phyloP scores from a whole-genome alignment of 2,888 invertebrate species.

The Dryadula phaetusa region DNA sequence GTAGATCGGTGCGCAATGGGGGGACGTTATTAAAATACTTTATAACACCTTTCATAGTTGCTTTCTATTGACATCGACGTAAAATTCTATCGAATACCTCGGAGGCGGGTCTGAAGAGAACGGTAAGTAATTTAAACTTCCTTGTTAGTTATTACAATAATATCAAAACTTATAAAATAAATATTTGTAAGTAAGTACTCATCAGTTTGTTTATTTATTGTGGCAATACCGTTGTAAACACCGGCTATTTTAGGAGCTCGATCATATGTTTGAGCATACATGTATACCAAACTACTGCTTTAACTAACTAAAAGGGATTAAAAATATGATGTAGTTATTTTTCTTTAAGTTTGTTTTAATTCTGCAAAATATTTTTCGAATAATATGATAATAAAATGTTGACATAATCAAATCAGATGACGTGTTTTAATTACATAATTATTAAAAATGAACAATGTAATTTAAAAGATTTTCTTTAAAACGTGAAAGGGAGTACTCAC shows the following conservation, averaged over 20 bases:
- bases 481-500: constrained; percentile 85
- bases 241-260: background rate
- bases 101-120: background rate
- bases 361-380: no score
- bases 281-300: background rate
- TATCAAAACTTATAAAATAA: background rate
- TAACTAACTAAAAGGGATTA: background rate
- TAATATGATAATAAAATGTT: no score
- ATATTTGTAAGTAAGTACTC: no score
- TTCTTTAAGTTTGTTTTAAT: no score
- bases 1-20: background rate
- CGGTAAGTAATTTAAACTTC: background rate
- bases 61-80: constrained; percentile 13
- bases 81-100: constrained; percentile 3
- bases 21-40: constrained; percentile 15
- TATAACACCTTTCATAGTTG: constrained; percentile 11
- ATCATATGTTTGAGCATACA: background rate
- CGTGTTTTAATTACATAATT: no score
- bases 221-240: background rate
- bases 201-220: background rate
- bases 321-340: no score
- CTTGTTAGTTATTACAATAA: background rate
- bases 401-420: no score
- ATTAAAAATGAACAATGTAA: no score
- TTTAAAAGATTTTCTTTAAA: no score